Base-by-base conservation (phyloP, 2,797 vertebrate species). In the Macrochelys suwanniensis region DNA sequence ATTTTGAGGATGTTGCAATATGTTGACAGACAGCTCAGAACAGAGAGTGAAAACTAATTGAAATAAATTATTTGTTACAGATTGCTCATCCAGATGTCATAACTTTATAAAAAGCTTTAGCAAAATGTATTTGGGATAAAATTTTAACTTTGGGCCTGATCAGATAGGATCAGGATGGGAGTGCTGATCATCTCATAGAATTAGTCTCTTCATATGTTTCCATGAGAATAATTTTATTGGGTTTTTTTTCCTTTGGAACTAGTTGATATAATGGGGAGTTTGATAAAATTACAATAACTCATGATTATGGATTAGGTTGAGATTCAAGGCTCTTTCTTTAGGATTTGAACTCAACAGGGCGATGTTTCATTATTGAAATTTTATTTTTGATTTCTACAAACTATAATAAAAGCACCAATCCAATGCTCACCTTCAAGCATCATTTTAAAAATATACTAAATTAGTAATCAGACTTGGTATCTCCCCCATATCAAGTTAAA, bases 41-140 rank as follows among this genome's bases (percentile, higher is more conserved):
- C 78, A 0, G 0, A 51, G 49, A n/a, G 1, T 6, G 37, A 87
- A 45, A 90, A 47, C 45, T 51, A 11, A 0, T 80, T 88, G 91
- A 71, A 51, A 4, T 31, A 5, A 84, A 33, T 10, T 68, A 33
- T 26, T 5, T 1, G 0, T 4, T n/a, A 53, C 1, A 1, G 19
- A 10, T 16, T 56, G 45, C 16, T 56, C 57, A 47, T 68, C 71
- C 4, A 3, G 25, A n/a, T 0, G 19, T 68, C n/a, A 68, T 37
- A 37, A 37, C 19, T 68, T 37, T 37, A 37, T 10, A 49, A 61
- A 65, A 61, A 25, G 12, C 17, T 61, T 45, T 49, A 47, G 25
- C 11, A 50, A 80, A 82, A 57, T 25, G 42, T 16, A 4, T 28
- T 2, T 25, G 54, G n/a, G 65, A 21, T 68, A 37, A 37, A 37